Evolutionary conservation across 2,888 invertebrate genomes (phyloP).

Genomic region (Chrysodeixis includens): DNA sequence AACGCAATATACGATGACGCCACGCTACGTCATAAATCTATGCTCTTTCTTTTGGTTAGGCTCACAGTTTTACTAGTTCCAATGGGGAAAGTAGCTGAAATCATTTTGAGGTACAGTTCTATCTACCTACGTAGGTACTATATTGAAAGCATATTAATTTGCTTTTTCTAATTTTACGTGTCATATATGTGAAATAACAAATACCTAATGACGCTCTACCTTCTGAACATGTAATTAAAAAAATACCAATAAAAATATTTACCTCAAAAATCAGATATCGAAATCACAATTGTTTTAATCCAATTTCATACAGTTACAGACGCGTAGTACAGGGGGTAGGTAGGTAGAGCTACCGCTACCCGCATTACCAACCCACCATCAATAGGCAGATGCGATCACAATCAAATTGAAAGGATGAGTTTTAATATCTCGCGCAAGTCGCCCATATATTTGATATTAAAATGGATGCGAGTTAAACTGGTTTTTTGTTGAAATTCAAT

Average conservation of each 20-base stretch:
- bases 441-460: constrained; percentile 2
- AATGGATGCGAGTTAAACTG: not conserved
- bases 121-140: no score
- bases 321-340: not conserved
- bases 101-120: no score
- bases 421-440: not conserved
- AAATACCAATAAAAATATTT: no score
- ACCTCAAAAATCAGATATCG: not conserved
- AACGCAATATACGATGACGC: constrained; percentile 1
- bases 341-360: not conserved
- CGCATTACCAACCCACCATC: not conserved
- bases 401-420: constrained; percentile 6
- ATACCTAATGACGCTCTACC: no score
- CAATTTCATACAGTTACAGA: not conserved
- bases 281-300: not conserved
- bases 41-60: not conserved
- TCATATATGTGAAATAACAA: no score
- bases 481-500: not conserved
- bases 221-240: no score
- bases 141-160: no score
- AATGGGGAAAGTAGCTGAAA: no score
- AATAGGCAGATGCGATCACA: constrained; percentile 6
- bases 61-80: not conserved
- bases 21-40: constrained; percentile 1
- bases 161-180: no score